A percentile compares a stretch with the other conserved stretches of the same genome.
phyloP scores from a whole-genome alignment of 2,113 vertebrate genomes.

The Zosterops lateralis region DNA sequence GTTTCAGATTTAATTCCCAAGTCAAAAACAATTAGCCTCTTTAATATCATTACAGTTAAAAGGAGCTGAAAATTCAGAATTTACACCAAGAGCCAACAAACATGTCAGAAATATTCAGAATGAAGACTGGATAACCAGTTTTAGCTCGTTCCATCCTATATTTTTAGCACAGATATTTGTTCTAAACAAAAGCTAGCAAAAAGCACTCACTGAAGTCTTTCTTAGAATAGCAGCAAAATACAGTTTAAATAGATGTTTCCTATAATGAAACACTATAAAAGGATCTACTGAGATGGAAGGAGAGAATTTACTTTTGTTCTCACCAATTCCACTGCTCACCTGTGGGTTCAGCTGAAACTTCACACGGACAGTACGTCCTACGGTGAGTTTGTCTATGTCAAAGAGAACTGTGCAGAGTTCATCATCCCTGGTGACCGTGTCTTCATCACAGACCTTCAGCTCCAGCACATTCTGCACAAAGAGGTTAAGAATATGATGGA shows the following conservation, averaged over 20 bases:
- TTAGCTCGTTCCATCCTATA: background rate
- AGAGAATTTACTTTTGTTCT: background rate
- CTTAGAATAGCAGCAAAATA: background rate
- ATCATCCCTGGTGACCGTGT: conserved; percentile 70
- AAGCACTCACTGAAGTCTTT: background rate
- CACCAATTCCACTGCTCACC: conserved; percentile 32
- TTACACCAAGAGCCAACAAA: background rate
- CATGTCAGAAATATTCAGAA: background rate
- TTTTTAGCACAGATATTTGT: background rate
- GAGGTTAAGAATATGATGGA: background rate
- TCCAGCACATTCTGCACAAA: conserved; percentile 73
- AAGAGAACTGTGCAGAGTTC: conserved; percentile 78
- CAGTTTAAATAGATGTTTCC: background rate
- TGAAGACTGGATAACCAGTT: background rate
- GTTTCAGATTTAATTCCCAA: background rate
- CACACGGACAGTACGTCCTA: conserved; percentile 67
- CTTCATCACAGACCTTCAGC: conserved; percentile 76
- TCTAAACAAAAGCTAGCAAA: background rate
- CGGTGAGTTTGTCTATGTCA: conserved; percentile 75
- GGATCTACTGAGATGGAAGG: background rate
- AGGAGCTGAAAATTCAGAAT: background rate
- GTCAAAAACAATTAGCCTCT: background rate
- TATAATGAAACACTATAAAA: background rate
- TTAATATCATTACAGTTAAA: background rate
- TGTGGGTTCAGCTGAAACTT: conserved; percentile 76